Evolutionary conservation across 2,888 invertebrate species (phyloP).

Genomic region (Diaprepes abbreviatus): DNA sequence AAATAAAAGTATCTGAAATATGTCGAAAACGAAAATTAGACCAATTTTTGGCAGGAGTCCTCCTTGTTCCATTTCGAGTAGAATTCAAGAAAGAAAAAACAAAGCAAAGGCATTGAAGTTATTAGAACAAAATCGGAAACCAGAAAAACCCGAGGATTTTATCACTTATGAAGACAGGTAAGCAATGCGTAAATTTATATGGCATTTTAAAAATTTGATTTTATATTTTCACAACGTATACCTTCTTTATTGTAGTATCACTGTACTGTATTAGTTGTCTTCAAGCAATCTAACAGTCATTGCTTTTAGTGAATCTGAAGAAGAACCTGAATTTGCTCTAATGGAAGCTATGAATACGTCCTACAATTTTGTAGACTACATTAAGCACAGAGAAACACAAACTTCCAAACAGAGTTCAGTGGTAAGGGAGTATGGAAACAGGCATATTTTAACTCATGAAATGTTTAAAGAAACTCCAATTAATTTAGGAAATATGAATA

Average conservation of each 20-base stretch:
- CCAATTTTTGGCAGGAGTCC: constrained; percentile 82
- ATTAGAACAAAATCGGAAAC: constrained; percentile 81
- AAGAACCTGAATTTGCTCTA: constrained; percentile 81
- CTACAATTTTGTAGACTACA: constrained; percentile 88
- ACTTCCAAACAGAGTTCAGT: constrained; percentile 80
- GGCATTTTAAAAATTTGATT: too few relatives aligned
- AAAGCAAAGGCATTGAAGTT: constrained; percentile 76
- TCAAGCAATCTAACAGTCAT: too few relatives aligned
- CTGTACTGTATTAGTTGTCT: too few relatives aligned
- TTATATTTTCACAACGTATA: too few relatives aligned
- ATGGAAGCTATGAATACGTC: constrained; percentile 83
- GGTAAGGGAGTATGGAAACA: constrained; percentile 84
- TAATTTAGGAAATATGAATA: constrained; percentile 88
- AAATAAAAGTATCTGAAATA: constrained; percentile 57
- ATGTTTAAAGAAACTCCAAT: constrained; percentile 89
- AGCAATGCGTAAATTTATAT: constrained; percentile 70
- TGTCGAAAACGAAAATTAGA: constrained; percentile 81
- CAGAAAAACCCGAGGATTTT: constrained; percentile 92
- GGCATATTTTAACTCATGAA: constrained; percentile 91
- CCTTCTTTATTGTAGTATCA: too few relatives aligned
- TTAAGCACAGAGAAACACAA: constrained; percentile 82
- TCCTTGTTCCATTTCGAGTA: constrained; percentile 79
- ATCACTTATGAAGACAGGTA: constrained; percentile 85
- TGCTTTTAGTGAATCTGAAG: constrained; percentile 73
- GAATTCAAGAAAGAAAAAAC: constrained; percentile 81